These are phyloP conservation scores for Abramis brama DNA, from an alignment of 2,113 vertebrate species.

Conservation along the genomic window DNA sequence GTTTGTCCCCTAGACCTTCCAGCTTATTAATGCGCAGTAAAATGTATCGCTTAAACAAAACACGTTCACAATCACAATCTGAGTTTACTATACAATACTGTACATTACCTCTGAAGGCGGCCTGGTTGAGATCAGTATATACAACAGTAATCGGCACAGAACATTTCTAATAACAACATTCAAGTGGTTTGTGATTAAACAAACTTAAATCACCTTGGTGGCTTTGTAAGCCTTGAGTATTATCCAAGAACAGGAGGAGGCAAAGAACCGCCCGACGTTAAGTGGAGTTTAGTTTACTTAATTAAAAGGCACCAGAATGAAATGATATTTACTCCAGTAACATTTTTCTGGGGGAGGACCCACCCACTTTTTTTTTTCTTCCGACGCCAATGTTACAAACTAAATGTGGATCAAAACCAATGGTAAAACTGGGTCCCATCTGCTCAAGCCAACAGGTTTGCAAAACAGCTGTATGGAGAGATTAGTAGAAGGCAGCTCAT, in stretches of 20 bases:
- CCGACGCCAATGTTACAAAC: no score
- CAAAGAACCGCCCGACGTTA: no score
- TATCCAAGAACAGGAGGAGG: not conserved
- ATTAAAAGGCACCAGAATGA: no score
- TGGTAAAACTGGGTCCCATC: not conserved
- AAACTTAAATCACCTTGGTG: slow-evolving; percentile 43
- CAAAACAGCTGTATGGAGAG: not conserved
- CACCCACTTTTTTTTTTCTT: no score
- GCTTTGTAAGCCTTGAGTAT: slow-evolving; percentile 6
- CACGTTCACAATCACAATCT: not conserved
- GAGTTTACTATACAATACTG: not conserved
- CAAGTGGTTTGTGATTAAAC: slow-evolving; percentile 43
- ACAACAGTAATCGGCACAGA: slow-evolving; percentile 23
- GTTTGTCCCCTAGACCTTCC: not conserved
- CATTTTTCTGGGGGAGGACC: no score
- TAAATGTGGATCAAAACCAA: not conserved
- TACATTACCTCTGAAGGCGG: not conserved
- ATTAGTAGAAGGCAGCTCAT: not conserved
- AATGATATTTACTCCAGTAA: no score
- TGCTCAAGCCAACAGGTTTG: not conserved
- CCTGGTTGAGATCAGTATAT: slow-evolving; percentile 32
- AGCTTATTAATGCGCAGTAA: not conserved
- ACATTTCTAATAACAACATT: slow-evolving; percentile 36
- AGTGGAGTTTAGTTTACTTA: no score
- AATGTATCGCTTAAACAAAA: not conserved